phyloP scores from a whole-genome alignment of 2,113 vertebrate genomes.

The Triplophysa rosa region DNA sequence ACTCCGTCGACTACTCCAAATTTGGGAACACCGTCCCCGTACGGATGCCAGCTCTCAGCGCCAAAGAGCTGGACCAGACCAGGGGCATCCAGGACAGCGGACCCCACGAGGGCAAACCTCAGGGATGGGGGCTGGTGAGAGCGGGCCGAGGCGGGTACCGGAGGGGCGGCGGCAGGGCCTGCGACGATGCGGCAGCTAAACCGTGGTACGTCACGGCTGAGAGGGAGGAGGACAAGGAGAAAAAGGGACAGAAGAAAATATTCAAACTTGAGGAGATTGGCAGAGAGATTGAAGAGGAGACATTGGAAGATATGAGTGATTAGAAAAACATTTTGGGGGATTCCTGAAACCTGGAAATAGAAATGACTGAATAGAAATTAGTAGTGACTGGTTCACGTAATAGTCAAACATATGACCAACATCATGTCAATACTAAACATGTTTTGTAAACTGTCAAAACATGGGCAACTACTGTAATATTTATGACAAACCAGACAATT shows the following conservation, averaged over 20 bases:
- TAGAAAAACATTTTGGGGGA: slow-evolving; percentile 41
- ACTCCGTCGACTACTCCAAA: slow-evolving; percentile 83
- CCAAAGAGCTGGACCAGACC: slow-evolving; percentile 75
- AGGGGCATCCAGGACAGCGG: slow-evolving; percentile 66
- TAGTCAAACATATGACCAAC: not conserved
- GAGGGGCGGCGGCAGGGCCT: slow-evolving; percentile 66
- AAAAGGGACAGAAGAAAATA: slow-evolving; percentile 67
- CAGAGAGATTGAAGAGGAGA: slow-evolving; percentile 59
- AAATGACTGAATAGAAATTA: not conserved
- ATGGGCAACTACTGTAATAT: slow-evolving; percentile 6
- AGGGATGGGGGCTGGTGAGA: slow-evolving; percentile 76
- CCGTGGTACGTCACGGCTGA: slow-evolving; percentile 66
- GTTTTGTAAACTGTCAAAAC: slow-evolving; percentile 27
- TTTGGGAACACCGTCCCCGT: slow-evolving; percentile 79
- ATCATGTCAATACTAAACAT: not conserved
- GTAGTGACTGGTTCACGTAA: not conserved
- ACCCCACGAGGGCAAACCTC: slow-evolving; percentile 56
- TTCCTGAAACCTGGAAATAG: not conserved
- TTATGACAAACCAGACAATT: not conserved
- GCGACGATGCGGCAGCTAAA: slow-evolving; percentile 55
- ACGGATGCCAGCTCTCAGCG: slow-evolving; percentile 74
- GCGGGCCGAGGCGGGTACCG: slow-evolving; percentile 76
- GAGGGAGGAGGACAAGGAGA: slow-evolving; percentile 56
- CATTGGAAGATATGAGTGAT: slow-evolving; percentile 58
- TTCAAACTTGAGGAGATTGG: slow-evolving; percentile 75